Percentiles rank a stretch among this genome's conserved stretches.
These are phyloP conservation scores for Diuraphis noxia DNA, from an alignment of 1,140 invertebrate genomes.

Conservation along the genomic window DNA sequence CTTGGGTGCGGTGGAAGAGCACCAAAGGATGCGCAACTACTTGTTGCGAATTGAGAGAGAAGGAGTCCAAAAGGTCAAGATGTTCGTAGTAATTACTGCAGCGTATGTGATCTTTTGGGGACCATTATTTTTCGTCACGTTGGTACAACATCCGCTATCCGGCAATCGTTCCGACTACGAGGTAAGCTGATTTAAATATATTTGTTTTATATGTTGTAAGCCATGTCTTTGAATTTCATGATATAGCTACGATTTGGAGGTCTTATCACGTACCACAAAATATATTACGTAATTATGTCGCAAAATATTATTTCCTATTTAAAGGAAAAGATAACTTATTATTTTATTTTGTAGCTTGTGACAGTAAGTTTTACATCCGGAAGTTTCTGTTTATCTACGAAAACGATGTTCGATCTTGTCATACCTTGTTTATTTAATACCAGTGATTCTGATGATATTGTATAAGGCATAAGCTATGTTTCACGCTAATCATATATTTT, in stretches of 20 bases:
- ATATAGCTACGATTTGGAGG: not conserved
- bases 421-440: not conserved
- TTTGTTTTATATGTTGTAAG: not conserved
- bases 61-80: slow-evolving; percentile 76
- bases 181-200: slow-evolving; percentile 61
- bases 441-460: not conserved
- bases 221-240: not conserved
- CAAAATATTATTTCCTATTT: not conserved
- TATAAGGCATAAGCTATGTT: not conserved
- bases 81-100: slow-evolving; percentile 82
- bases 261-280: not conserved
- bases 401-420: not conserved
- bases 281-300: no score
- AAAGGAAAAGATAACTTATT: not conserved
- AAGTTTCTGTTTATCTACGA: not conserved
- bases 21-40: slow-evolving; percentile 76
- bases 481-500: not conserved
- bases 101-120: slow-evolving; percentile 88
- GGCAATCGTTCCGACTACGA: slow-evolving; percentile 73
- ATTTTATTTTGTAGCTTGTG: not conserved
- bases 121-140: slow-evolving; percentile 81
- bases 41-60: slow-evolving; percentile 76
- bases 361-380: not conserved
- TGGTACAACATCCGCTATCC: slow-evolving; percentile 73
- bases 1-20: slow-evolving; percentile 68